Evolutionary conservation across 2,888 invertebrate species (phyloP).

Genomic region (Cartodere bifasciata): DNA sequence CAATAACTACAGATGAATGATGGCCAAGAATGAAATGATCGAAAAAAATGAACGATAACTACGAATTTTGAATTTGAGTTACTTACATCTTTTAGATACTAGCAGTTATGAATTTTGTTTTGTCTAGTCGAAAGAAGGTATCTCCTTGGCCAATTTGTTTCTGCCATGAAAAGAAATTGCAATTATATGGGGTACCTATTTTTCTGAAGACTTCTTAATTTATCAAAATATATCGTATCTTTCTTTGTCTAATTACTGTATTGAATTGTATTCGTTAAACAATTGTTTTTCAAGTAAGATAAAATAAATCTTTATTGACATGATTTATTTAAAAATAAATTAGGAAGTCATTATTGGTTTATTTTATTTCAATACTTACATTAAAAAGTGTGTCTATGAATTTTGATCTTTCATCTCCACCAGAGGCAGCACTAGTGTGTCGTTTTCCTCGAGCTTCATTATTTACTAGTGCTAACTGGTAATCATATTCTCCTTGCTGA

Average conservation of each 20-base stretch:
- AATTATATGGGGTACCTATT: no score
- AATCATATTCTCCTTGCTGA: slow-evolving; percentile 25
- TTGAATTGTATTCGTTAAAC: no score
- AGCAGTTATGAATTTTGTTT: slow-evolving; percentile 25
- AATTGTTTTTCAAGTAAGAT: no score
- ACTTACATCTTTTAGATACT: slow-evolving; percentile 22
- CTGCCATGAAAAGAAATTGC: slow-evolving; percentile 17
- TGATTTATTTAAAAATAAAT: no score
- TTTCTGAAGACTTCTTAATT: no score
- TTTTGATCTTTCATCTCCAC: slow-evolving; percentile 23
- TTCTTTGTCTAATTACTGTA: no score
- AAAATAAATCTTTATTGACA: no score
- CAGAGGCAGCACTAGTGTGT: slow-evolving; percentile 15
- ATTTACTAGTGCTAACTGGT: slow-evolving; percentile 22
- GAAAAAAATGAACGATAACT: no score
- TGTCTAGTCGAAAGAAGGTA: slow-evolving; percentile 23
- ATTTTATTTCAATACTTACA: slow-evolving; percentile 24
- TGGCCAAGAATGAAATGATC: no score
- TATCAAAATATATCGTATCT: no score
- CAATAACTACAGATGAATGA: no score
- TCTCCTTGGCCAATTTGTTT: slow-evolving; percentile 23
- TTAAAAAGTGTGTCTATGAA: slow-evolving; percentile 31
- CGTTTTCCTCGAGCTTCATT: slow-evolving; percentile 25
- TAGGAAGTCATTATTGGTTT: no score
- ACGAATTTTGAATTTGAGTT: not conserved